Conservation (phyloP, 2,888 invertebrate species). For the Teleiodes luculella region DNA sequence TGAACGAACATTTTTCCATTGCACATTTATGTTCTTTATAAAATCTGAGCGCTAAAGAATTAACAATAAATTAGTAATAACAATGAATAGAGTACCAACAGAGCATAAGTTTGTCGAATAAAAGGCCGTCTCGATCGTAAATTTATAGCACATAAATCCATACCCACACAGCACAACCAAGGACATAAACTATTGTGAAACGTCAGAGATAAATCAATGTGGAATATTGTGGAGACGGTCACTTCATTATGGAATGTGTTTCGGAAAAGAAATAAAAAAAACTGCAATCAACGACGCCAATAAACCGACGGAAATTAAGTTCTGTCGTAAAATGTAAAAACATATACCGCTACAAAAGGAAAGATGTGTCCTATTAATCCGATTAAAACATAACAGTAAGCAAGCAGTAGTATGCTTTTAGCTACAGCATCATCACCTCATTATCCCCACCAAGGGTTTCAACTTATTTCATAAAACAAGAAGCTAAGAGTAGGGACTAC, state of each 20-base stretch:
- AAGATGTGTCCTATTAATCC: background rate
- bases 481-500: too few species aligned
- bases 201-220: slow-evolving; percentile 26
- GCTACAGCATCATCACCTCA: too few species aligned
- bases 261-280: slow-evolving; percentile 30
- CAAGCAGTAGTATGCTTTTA: background rate
- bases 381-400: background rate
- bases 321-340: background rate
- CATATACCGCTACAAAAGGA: background rate
- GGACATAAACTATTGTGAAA: slow-evolving; percentile 23
- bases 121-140: slow-evolving; percentile 14
- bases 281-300: slow-evolving; percentile 25
- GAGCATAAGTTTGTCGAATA: background rate
- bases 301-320: slow-evolving; percentile 34
- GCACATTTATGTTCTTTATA: too few species aligned
- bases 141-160: slow-evolving; percentile 43
- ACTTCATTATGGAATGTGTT: slow-evolving; percentile 23
- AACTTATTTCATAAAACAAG: too few species aligned
- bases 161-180: slow-evolving; percentile 30
- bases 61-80: background rate
- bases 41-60: background rate
- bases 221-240: slow-evolving; percentile 7
- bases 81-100: background rate
- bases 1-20: too few species aligned
- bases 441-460: too few species aligned